phyloP scores from a whole-genome alignment of 2,888 invertebrate genomes.

The Eledona agricola region DNA sequence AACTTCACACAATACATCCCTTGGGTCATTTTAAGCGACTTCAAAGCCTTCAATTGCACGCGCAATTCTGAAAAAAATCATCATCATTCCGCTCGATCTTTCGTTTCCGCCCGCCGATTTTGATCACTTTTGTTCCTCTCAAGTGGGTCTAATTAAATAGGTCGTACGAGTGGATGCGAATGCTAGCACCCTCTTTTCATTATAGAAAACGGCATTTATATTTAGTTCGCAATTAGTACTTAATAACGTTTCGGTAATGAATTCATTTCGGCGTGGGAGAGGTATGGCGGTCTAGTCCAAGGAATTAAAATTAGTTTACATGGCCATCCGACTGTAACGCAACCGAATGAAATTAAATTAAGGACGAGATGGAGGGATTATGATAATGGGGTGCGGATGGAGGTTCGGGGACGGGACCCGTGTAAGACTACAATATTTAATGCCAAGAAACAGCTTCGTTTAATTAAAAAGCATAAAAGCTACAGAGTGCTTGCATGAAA shows the following conservation, averaged over 20 bases:
- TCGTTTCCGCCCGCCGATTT: constrained; percentile 6
- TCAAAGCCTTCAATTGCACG: constrained; percentile 19
- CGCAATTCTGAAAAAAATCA: constrained; percentile 13
- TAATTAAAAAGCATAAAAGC: constrained; percentile 19
- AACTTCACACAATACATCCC: constrained; percentile 19
- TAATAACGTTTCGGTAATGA: constrained; percentile 28
- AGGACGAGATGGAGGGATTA: constrained; percentile 23
- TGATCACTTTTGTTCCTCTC: constrained; percentile 19
- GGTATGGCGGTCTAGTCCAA: constrained; percentile 16
- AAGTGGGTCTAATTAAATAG: constrained; percentile 9
- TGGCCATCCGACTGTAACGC: constrained; percentile 25
- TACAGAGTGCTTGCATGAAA: too few relatives aligned
- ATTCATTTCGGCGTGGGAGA: constrained; percentile 23
- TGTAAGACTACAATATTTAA: constrained; percentile 15
- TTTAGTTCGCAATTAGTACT: constrained; percentile 27
- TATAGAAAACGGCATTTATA: constrained; percentile 18
- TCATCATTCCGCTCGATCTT: too few relatives aligned
- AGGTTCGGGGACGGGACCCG: constrained; percentile 17
- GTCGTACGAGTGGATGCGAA: constrained; percentile 5
- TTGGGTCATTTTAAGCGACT: constrained; percentile 22
- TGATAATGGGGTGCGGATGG: constrained; percentile 25
- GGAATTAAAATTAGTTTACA: constrained; percentile 29
- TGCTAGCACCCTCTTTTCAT: constrained; percentile 8
- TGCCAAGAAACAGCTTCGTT: constrained; percentile 6
- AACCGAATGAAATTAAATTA: constrained; percentile 31